Base-by-base conservation (phyloP, 2,888 invertebrate species). In the Drosophila atripex region DNA sequence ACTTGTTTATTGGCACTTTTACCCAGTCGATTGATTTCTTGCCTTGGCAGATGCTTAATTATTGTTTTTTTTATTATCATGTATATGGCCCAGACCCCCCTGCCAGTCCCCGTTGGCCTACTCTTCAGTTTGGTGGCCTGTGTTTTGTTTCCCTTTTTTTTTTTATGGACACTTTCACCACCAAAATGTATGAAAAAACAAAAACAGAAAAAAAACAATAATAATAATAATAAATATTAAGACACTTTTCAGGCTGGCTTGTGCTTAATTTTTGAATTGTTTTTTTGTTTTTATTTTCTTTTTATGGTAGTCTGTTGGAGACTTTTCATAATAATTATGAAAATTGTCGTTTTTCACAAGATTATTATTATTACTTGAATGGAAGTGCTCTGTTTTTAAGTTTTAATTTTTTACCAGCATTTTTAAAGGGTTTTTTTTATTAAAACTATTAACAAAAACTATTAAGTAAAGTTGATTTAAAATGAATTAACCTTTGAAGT, bases 91-190 rank as follows among this genome's bases (percentile, higher is more conserved):
- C 14, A 18, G 18, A 3, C 18, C 28, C n/a, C 18, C 18, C 18
- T 63, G 35, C 16, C 16, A 1, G 5, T 9, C 9, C 2, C 18
- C 8, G 3, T 4, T 11, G 35, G 39, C 39, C 18, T 16, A 14
- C 39, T 39, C 39, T 14, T 16, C 39, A 16, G 6, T 46, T 43
- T 52, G 52, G 28, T 32, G 38, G 18, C 41, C 47, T 18, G 52
- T 11, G 49, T 32, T 35, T n/a, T 69, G 53, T 61, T 63, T 57
- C 50, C 46, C 51, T 66, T 70, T 35, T 68, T 51, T n/a, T n/a
- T 68, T 68, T 51, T 28, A 49, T 56, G 69, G 66, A 77, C 80
- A 78, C 82, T 80, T 80, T 80, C 80, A 86, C 86, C 56, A 45
- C 39, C 47, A 50, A 35, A 39, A 45, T 75, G 70, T 59, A 50